A percentile compares a stretch with the other conserved stretches of the same genome.
Conservation (phyloP, 2,797 vertebrate genomes). For the Alauda arvensis region DNA sequence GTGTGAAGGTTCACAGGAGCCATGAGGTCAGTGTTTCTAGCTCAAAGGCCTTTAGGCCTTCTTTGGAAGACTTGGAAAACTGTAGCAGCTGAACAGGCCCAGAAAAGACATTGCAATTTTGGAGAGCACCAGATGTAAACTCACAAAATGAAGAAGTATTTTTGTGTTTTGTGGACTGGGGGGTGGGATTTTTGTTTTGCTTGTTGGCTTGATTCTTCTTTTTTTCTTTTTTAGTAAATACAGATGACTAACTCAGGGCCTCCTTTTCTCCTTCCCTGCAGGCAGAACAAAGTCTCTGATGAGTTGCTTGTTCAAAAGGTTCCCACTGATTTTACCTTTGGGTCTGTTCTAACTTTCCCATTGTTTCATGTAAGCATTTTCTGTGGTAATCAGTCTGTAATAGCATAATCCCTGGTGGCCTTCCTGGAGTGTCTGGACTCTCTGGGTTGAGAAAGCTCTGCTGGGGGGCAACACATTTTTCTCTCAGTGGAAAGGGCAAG, state of each 20-base stretch:
- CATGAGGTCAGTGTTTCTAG: not conserved
- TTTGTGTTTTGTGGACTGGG: not conserved
- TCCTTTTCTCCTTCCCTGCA: slow-evolving; percentile 29
- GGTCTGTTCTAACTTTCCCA: slow-evolving; percentile 3
- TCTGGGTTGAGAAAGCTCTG: slow-evolving; percentile 22
- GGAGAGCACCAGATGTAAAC: slow-evolving; percentile 2
- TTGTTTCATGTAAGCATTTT: slow-evolving; percentile 31
- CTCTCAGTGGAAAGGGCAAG: not conserved
- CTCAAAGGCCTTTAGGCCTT: not conserved
- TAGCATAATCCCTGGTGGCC: slow-evolving; percentile 16
- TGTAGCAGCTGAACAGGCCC: not conserved
- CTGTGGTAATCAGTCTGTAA: slow-evolving; percentile 42
- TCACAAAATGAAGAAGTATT: not conserved
- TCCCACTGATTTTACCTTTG: slow-evolving; percentile 47
- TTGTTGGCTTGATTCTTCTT: not conserved
- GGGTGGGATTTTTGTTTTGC: not conserved
- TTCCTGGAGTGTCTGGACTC: not conserved
- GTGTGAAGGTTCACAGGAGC: not conserved
- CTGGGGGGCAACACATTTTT: not conserved
- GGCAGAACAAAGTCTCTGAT: slow-evolving; percentile 11
- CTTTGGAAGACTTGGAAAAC: not conserved
- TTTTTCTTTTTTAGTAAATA: slow-evolving; percentile 14
- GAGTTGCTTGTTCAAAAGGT: slow-evolving; percentile 32
- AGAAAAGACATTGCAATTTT: not conserved
- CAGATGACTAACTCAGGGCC: slow-evolving; percentile 7